A percentile compares a stretch with the other conserved stretches of the same genome.
Evolutionary conservation across 2,888 invertebrate genomes (phyloP).

Genomic region (Pycnomerus fuliginosus): DNA sequence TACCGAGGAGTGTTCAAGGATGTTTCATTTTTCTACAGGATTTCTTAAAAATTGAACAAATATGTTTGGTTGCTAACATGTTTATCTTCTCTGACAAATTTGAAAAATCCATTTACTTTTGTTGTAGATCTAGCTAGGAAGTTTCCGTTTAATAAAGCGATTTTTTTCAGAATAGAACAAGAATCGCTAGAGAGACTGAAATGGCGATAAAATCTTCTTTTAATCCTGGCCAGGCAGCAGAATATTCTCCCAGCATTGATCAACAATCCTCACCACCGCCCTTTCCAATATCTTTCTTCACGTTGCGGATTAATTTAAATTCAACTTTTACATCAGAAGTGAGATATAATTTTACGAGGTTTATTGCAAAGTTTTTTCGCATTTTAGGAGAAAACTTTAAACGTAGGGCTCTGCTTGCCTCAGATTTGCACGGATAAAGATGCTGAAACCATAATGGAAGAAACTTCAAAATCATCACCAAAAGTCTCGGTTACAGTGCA

Average conservation of each 20-base stretch:
- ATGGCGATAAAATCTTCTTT: constrained; percentile 25
- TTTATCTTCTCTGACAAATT: no score
- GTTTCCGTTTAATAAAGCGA: constrained; percentile 8
- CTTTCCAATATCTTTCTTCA: constrained; percentile 68
- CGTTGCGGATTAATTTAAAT: constrained; percentile 61
- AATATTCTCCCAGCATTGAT: constrained; percentile 40
- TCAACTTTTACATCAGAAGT: constrained; percentile 59
- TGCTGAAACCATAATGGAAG: constrained; percentile 59
- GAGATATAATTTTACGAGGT: constrained; percentile 16
- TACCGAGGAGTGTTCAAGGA: no score
- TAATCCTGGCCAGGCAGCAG: constrained; percentile 42
- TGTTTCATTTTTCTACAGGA: no score
- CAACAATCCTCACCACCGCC: constrained; percentile 56
- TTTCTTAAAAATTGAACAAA: no score
- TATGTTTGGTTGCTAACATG: no score
- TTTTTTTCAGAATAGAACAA: constrained; percentile 37
- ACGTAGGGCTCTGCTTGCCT: constrained; percentile 77
- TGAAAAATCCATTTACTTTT: no score
- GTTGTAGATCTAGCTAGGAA: no score
- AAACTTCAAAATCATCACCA: constrained; percentile 55
- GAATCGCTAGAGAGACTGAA: constrained; percentile 31
- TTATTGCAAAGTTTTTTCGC: no score
- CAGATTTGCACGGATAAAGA: constrained; percentile 64
- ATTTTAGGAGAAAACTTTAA: constrained; percentile 66
- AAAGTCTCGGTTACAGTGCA: constrained; percentile 60